Base-by-base conservation (phyloP, 2,113 vertebrate species). In the Petrocephalus zakoni region DNA sequence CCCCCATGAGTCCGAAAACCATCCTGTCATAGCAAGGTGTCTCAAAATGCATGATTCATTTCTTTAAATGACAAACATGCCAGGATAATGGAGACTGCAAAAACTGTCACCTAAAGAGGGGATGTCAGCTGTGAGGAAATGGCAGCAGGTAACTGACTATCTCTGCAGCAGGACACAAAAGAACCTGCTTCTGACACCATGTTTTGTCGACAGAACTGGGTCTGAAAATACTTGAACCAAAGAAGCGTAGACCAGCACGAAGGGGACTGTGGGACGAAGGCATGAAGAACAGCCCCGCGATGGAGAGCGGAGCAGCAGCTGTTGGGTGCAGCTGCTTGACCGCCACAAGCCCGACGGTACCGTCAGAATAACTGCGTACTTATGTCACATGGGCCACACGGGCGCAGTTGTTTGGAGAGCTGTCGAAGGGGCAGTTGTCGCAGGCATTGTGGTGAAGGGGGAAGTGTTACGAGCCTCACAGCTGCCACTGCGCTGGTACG, bases 371-470 rank as follows among this genome's bases (percentile, higher is more conserved):
- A 15, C 72, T 78, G 72, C 29, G 15, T 37, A 42, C 72, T 78
- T 34, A 78, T 37, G 72, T 42, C 34, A 78, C 72, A 34, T 19
- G 81, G 21, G 81, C 47, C 21, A 84, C 47, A 25, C 22, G 34
- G 72, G 72, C 42, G 49, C 86, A 68, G 42, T 72, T 87, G 86
- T 29, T 72, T 72, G 22, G 86, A 51, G 21, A 25, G 52, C 61
- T 55, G 42, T 61, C 51, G 88, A 85, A 25, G 22, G 19, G 89
- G 87, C 91, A 91, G 89, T 89, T 89, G 90, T 87, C 87, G 47
- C 85, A 68, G 90, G 85, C 88, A 90, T 89, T 87, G 88, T 89
- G 89, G 78, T 88, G 87, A 68, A n/a, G 90, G 86, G 72, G 87
- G 47, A 82, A 86, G 56, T 78, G 68, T 89, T 83, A 34, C 58